Evolutionary conservation across 2,797 vertebrate genomes (phyloP).

Genomic region (Chaetophractus vellerosus): DNA sequence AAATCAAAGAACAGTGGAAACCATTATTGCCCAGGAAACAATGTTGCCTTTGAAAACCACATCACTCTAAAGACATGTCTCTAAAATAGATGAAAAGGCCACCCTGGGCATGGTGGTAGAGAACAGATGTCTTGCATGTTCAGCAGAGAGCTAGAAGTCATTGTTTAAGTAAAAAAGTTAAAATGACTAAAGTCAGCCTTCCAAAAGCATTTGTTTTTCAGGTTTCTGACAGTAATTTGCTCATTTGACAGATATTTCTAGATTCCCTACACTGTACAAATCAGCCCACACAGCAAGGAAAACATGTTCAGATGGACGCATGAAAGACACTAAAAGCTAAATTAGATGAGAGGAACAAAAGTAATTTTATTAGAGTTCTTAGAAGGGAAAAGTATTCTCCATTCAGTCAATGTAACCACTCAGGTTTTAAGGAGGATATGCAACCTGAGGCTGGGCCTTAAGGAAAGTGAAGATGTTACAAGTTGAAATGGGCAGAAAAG

Average conservation of each 20-base stretch:
- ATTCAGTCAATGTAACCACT: not conserved
- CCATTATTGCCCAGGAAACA: conserved; percentile 80
- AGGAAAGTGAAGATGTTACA: not conserved
- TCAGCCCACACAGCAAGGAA: not conserved
- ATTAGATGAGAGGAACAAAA: not conserved
- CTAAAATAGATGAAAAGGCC: conserved; percentile 36
- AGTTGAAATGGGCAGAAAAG: not conserved
- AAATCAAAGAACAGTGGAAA: conserved; percentile 81
- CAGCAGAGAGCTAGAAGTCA: not conserved
- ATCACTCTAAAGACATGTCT: not conserved
- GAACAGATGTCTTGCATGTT: not conserved
- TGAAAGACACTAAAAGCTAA: not conserved
- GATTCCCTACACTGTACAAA: not conserved
- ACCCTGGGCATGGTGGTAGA: not conserved
- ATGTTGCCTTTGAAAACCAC: conserved; percentile 58
- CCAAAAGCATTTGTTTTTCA: conserved; percentile 5
- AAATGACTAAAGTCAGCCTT: not conserved
- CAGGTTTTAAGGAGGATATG: not conserved
- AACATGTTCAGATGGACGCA: not conserved
- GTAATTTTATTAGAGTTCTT: not conserved
- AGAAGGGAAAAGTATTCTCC: not conserved
- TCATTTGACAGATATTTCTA: not conserved
- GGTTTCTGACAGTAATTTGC: conserved; percentile 19
- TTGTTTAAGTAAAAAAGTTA: not conserved
- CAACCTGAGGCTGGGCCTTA: not conserved